Conservation (phyloP, 2,797 vertebrate species). For the Cossypha dichroa region DNA sequence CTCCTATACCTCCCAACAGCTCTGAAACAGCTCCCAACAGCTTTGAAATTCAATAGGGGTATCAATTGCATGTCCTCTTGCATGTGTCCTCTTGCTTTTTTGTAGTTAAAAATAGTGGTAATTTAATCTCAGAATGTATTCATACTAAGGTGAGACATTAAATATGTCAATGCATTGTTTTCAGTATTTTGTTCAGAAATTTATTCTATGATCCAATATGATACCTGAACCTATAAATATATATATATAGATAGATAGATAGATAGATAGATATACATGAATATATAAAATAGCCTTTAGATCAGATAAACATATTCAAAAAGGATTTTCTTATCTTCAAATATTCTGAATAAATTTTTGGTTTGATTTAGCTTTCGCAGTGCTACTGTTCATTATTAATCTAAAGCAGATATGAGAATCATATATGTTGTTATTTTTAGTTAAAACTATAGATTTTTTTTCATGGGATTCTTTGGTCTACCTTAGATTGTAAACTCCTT, state of each 20-base stretch:
- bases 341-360: not conserved
- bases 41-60: not conserved
- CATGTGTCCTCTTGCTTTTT: not conserved
- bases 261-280: not conserved
- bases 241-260: no score
- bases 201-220: not conserved
- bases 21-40: not conserved
- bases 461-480: not conserved
- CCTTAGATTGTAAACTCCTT: not conserved
- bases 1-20: not conserved
- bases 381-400: not conserved
- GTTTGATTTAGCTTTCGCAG: not conserved
- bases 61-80: not conserved
- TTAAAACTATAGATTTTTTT: not conserved
- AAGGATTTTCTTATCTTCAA: not conserved
- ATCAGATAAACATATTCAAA: not conserved
- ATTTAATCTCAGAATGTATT: not conserved
- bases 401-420: not conserved
- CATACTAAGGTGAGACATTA: not conserved
- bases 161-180: not conserved
- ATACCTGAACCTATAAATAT: not conserved
- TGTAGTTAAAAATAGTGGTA: not conserved
- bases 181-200: not conserved
- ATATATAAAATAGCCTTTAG: not conserved
- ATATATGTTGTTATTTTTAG: not conserved